A percentile compares a stretch with the other conserved stretches of the same genome.
Conservation (phyloP, 2,888 invertebrate species). For the Poecilobothrus nobilitatus region DNA sequence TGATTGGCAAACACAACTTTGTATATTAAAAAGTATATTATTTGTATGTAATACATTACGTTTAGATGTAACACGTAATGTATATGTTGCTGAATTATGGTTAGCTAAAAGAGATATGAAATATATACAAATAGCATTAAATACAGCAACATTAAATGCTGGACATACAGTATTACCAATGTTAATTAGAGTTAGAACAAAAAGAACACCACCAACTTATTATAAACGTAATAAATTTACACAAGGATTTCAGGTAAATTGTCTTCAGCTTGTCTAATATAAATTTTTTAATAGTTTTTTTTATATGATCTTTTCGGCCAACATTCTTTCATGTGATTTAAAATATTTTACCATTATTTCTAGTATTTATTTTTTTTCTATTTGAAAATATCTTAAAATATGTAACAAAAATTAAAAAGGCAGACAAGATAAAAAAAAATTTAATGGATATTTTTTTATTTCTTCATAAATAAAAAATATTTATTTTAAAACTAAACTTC, state of each 20-base stretch:
- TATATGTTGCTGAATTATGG: conserved; percentile 81
- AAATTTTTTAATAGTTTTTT: too few relatives aligned
- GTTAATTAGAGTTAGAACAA: conserved; percentile 70
- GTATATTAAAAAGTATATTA: conserved; percentile 80
- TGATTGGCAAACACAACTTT: conserved; percentile 69
- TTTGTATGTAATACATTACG: conserved; percentile 83
- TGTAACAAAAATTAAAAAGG: too few relatives aligned
- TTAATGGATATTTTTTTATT: too few relatives aligned
- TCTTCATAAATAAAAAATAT: too few relatives aligned
- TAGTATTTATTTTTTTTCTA: too few relatives aligned
- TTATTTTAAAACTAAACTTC: too few relatives aligned
- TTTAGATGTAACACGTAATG: conserved; percentile 72
- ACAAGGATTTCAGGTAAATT: conserved; percentile 67
- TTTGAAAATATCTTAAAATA: too few relatives aligned
- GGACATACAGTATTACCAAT: conserved; percentile 84
- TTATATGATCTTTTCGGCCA: too few relatives aligned
- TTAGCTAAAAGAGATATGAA: conserved; percentile 61
- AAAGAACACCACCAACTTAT: conserved; percentile 77
- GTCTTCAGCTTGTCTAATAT: too few relatives aligned
- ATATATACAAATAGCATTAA: conserved; percentile 64
- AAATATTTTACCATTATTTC: too few relatives aligned
- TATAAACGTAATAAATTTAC: conserved; percentile 88
- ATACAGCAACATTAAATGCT: conserved; percentile 66
- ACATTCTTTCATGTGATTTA: too few relatives aligned
- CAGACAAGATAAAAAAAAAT: too few relatives aligned